Percentiles rank a stretch among this genome's conserved stretches.
These are phyloP conservation scores for Xenops minutus DNA, from an alignment of 2,797 vertebrate genomes.

Conservation along the genomic window DNA sequence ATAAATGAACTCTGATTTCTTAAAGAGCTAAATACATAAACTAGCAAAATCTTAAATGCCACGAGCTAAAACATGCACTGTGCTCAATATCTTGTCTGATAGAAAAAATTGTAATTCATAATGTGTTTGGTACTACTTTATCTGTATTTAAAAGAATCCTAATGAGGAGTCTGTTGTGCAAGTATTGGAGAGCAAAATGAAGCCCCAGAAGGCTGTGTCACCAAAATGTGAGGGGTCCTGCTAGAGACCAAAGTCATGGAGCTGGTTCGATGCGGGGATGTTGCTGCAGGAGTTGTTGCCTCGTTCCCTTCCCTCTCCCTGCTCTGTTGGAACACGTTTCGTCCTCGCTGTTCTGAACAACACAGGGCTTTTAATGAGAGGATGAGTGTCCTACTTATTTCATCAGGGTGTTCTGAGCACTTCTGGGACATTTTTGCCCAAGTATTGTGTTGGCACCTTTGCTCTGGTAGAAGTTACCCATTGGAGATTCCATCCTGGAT, in stretches of 20 bases:
- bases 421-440: neutral
- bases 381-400: neutral
- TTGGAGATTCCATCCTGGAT: neutral
- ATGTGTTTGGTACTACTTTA: neutral
- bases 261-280: neutral
- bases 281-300: neutral
- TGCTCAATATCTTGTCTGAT: neutral
- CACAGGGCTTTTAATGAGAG: neutral
- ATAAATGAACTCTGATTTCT: neutral
- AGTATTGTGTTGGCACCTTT: neutral
- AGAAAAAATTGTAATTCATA: neutral
- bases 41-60: neutral
- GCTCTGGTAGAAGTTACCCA: neutral
- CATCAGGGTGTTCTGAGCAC: neutral
- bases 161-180: neutral
- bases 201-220: neutral
- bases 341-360: neutral
- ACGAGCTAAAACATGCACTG: neutral
- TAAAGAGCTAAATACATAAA: neutral
- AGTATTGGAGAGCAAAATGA: neutral
- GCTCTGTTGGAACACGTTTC: neutral
- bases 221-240: neutral
- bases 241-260: rapidly evolving
- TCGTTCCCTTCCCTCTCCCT: neutral
- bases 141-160: neutral